Evolutionary conservation across 2,797 vertebrate species (phyloP).

Genomic region (Cuculus canorus): DNA sequence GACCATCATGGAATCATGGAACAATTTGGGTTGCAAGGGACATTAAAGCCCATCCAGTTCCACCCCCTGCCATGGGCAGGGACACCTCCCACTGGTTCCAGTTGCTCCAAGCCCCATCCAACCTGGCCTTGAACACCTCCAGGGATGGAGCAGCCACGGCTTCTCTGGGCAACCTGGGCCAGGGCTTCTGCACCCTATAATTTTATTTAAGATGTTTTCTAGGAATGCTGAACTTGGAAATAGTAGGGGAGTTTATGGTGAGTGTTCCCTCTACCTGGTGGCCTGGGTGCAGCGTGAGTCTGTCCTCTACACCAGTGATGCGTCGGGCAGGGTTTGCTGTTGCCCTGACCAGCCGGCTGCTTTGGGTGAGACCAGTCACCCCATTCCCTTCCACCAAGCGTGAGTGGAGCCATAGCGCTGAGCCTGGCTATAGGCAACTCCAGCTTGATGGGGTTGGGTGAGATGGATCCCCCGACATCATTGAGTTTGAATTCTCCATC

Average conservation of each 20-base stretch:
- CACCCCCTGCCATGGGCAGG: too few relatives aligned
- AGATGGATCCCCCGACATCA: background rate
- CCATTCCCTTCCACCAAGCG: accelerated
- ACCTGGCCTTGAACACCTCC: too few relatives aligned
- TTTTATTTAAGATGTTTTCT: background rate
- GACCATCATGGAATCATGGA: background rate
- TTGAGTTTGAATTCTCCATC: background rate
- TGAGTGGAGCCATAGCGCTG: accelerated
- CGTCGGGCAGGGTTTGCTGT: background rate
- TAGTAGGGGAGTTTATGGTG: background rate
- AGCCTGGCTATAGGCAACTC: background rate
- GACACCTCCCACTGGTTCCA: too few relatives aligned
- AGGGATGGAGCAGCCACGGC: too few relatives aligned
- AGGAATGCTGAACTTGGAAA: background rate
- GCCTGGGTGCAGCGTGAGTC: background rate
- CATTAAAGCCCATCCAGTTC: too few relatives aligned
- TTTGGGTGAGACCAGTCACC: accelerated
- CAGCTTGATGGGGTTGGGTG: background rate
- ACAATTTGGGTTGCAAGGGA: too few relatives aligned
- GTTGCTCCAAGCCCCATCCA: too few relatives aligned
- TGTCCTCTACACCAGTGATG: background rate
- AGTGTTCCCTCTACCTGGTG: background rate
- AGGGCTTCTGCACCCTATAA: too few relatives aligned
- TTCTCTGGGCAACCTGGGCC: too few relatives aligned
- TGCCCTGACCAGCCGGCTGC: background rate